Percentiles rank a stretch among this genome's conserved stretches.
Evolutionary conservation across 2,113 vertebrate genomes (phyloP).

Genomic region (Stegastes partitus): DNA sequence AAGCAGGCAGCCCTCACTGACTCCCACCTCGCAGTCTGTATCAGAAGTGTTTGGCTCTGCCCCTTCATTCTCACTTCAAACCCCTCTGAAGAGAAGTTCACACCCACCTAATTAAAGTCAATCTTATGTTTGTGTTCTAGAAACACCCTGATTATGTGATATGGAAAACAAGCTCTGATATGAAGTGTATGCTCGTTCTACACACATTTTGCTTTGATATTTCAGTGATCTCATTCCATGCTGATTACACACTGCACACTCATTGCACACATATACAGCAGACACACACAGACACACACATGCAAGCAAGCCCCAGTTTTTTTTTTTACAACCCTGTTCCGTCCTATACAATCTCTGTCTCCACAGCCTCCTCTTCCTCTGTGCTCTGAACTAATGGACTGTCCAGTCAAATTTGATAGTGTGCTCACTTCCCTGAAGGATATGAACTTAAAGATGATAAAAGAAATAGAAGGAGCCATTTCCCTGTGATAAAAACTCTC

Average conservation of each 20-base stretch:
- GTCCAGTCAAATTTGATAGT: conserved; percentile 46
- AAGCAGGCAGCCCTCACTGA: conserved; percentile 7
- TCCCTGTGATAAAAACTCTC: neutral
- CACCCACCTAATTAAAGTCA: conserved; percentile 62
- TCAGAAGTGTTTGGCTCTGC: conserved; percentile 27
- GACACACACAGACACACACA: neutral
- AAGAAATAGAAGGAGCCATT: conserved; percentile 13
- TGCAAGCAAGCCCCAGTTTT: conserved; percentile 5
- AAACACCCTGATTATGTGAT: conserved; percentile 67
- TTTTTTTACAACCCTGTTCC: conserved; percentile 41
- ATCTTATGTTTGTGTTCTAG: conserved; percentile 41
- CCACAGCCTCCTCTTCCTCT: conserved; percentile 13
- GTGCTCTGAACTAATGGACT: conserved; percentile 55
- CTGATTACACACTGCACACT: conserved; percentile 7
- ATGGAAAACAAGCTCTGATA: conserved; percentile 24
- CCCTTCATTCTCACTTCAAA: conserved; percentile 33
- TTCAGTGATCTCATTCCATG: conserved; percentile 1
- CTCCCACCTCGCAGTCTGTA: conserved; percentile 21
- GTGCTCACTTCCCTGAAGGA: conserved; percentile 17
- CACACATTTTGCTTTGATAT: conserved; percentile 32
- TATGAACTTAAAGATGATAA: neutral
- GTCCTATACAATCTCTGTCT: conserved; percentile 40
- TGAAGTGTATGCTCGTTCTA: neutral
- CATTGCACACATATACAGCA: neutral
- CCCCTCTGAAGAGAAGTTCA: conserved; percentile 28